phyloP scores from a whole-genome alignment of 2,797 vertebrate species.

The Brachyalestes nurse region DNA sequence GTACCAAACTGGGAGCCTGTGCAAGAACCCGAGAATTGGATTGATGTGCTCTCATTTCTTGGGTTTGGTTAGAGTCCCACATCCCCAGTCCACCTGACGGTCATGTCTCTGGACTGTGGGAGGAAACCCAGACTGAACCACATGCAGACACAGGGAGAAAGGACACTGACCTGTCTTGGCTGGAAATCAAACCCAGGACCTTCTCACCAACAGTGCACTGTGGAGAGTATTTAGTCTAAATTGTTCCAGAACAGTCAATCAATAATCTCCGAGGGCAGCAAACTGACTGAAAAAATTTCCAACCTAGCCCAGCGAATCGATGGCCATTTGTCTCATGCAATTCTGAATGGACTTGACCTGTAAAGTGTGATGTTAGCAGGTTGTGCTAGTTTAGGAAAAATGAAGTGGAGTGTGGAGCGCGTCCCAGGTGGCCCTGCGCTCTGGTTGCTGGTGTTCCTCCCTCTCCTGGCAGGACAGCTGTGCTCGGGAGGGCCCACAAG shows the following conservation, averaged over 20 bases:
- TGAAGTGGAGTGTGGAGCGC: background rate
- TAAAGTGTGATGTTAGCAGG: background rate
- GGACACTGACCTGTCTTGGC: too few species aligned
- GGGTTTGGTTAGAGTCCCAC: too few species aligned
- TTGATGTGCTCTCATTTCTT: too few species aligned
- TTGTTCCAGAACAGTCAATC: background rate
- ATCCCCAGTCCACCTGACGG: too few species aligned
- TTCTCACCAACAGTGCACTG: too few species aligned
- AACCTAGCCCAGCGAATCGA: background rate
- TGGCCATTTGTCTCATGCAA: background rate
- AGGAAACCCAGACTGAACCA: too few species aligned
- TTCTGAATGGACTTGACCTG: background rate
- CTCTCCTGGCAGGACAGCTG: conserved; percentile 33
- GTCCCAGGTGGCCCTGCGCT: conserved; percentile 26
- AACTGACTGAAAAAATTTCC: background rate
- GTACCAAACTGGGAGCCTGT: too few species aligned
- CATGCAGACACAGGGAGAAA: too few species aligned
- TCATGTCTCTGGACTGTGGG: too few species aligned
- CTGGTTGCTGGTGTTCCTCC: conserved; percentile 29
- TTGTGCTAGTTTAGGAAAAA: background rate
- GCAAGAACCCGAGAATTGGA: too few species aligned
- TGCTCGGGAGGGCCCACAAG: conserved; percentile 57
- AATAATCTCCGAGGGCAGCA: background rate
- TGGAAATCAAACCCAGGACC: too few species aligned
- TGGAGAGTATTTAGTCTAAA: background rate